Evolutionary conservation across 2,113 vertebrate genomes (phyloP).

Genomic region (Peucedramus taeniatus): DNA sequence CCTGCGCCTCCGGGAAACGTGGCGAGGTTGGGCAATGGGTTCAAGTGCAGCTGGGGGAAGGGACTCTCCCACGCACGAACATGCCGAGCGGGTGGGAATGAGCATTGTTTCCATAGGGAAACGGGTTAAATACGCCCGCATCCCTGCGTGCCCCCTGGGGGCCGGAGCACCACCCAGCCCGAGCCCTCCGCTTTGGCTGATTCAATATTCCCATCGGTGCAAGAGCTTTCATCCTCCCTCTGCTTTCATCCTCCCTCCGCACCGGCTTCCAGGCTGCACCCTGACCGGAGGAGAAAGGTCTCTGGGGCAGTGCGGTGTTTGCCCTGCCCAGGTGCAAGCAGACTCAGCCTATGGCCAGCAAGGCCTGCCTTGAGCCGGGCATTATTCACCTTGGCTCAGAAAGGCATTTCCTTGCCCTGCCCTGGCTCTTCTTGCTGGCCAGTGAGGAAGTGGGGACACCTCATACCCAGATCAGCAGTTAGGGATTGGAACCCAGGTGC

Average conservation of each 20-base stretch:
- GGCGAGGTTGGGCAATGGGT: constrained; percentile 52
- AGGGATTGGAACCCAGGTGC: background rate
- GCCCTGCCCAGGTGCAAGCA: background rate
- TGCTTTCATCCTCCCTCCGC: background rate
- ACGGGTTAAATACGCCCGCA: background rate
- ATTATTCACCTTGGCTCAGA: background rate
- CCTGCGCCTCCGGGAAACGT: constrained; percentile 11
- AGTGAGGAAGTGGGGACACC: background rate
- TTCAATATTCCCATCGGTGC: background rate
- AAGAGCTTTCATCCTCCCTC: background rate
- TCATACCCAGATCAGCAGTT: background rate
- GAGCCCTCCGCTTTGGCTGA: background rate
- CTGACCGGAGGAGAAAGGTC: constrained; percentile 27
- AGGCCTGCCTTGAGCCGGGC: background rate
- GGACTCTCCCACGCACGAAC: constrained; percentile 28
- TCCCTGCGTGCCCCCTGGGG: background rate
- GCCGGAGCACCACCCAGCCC: background rate
- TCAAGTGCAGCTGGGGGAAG: constrained; percentile 33
- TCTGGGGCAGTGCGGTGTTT: background rate
- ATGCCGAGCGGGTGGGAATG: background rate
- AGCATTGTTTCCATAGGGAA: background rate
- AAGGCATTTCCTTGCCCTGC: background rate
- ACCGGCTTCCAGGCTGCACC: background rate
- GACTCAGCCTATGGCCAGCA: background rate
- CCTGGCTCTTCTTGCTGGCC: fast-evolving